Evolutionary conservation across 1,140 invertebrate genomes (phyloP), one percentile per base, ranked within the genome.

Genomic region (Drosophila athabasca): DNA sequence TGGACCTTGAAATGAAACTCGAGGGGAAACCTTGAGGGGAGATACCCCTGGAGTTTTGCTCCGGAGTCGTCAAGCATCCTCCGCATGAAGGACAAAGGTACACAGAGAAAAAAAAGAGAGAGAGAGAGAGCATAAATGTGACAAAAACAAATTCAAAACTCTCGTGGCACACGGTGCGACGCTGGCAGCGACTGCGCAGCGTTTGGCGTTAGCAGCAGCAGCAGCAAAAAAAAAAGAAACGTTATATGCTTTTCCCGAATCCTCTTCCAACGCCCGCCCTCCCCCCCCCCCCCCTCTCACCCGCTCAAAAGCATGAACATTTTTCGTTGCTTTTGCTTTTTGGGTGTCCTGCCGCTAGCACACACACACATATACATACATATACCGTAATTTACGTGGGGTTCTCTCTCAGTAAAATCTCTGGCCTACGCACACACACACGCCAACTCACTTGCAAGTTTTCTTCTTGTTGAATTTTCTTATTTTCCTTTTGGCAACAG

Each of bases 371-470:
- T 44, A 59, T 26, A 65, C 26, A 62, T 22, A 71, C 17, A 19
- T n/a, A 43, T 43, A 78, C 78, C 74, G 73, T 81, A 74, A 81
- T 81, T 74, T 74, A 70, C 74, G 64, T 87, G 62, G 64, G 67
- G 60, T 82, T 87, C 82, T 87, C 78, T 73, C 69, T 64, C 11
- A 39, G 65, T 58, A 78, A 85, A 85, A 85, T 85, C 82, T 85
- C 80, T 83, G 78, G 62, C 74, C 69, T 83, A 55, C 61, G 75
- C 79, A 76, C 74, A 72, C 73, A 70, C 67, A 61, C 62, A 59
- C 59, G 58, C 44, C 15, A 61, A 65, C 39, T 31, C 39, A 61
- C 45, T 50, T 39, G 53, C 59, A 68, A 79, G 57, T 76, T 81
- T 75, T 69, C 54, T 68, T 76, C 73, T 85, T 77, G 62, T 78